Evolutionary conservation across 2,797 vertebrate species (phyloP), one percentile per base, ranked within the genome.

Genomic region (Dryobates pubescens): DNA sequence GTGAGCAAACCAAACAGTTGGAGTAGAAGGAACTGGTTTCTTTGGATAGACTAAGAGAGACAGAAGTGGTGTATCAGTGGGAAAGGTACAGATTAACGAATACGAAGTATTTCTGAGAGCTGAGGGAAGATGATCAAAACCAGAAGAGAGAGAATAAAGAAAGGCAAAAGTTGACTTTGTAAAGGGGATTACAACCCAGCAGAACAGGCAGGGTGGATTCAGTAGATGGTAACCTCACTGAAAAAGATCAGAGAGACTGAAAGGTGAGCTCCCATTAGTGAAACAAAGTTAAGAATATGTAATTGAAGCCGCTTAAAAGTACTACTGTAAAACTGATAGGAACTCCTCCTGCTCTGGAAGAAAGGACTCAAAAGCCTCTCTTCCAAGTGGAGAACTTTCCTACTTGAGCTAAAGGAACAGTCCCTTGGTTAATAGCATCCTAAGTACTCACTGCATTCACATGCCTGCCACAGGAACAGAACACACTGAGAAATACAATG

Each of bases 171-270:
- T 49, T 90, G 89, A 83, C 77, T 76, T 83, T 45, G n/a, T 57
- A 90, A 77, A 86, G 45, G 61, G 68, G 94, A 83, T 89, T 82
- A 75, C 64, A 83, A 17, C 24, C 57, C 57, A 73, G 74, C 32
- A 63, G 89, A 93, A 92, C 30, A 75, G 71, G 83, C 77, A 91
- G 69, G 56, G 81, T 81, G 69, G 89, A 73, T 86, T 94, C 57
- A 54, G 73, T 17, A 45, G 64, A 88, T 82, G 57, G 53, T 76
- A 76, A 86, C 71, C 89, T 89, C 77, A 54, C 53, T 16, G 70
- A 24, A 74, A 85, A 80, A 80, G 63, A 88, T 88, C 85, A 92
- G 43, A 61, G 41, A 58, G 13, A 64, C 54, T 59, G 76, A 79
- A 86, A 89, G 74, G 77, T 70, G 61, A 84, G 57, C 77, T 84